Percentiles rank a stretch among this genome's conserved stretches.
Evolutionary conservation across 2,113 vertebrate genomes (phyloP).

Genomic region (Cyanoderma ruficeps): DNA sequence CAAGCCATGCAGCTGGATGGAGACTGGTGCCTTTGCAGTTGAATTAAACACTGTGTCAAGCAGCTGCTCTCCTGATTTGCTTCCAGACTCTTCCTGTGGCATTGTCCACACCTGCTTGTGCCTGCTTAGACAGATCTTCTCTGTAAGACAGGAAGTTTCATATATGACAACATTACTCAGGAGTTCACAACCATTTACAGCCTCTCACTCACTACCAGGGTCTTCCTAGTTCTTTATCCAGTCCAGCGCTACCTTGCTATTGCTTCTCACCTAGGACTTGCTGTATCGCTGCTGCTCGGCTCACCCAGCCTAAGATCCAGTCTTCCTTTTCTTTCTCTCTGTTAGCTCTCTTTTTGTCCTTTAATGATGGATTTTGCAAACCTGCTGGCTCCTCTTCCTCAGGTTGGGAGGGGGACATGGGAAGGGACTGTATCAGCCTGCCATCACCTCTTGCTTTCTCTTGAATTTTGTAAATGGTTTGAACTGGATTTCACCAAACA

Average conservation of each 20-base stretch:
- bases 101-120: neutral
- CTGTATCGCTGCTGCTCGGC: neutral
- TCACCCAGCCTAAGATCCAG: too few species aligned
- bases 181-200: neutral
- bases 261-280: neutral
- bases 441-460: neutral
- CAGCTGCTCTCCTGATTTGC: neutral
- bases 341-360: neutral
- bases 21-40: neutral
- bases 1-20: neutral
- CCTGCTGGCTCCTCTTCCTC: neutral
- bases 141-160: neutral
- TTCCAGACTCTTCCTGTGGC: neutral
- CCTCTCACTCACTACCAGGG: neutral
- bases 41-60: neutral
- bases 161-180: neutral
- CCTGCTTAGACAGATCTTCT: neutral
- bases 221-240: neutral
- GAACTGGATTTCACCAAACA: slow-evolving; percentile 13
- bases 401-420: neutral
- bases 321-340: neutral
- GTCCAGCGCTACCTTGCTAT: neutral
- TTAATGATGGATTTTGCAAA: neutral
- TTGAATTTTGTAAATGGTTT: neutral
- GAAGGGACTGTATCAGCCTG: neutral